These are phyloP conservation scores for Lemur catta DNA, from an alignment of 2,797 vertebrate species.

Conservation along the genomic window DNA sequence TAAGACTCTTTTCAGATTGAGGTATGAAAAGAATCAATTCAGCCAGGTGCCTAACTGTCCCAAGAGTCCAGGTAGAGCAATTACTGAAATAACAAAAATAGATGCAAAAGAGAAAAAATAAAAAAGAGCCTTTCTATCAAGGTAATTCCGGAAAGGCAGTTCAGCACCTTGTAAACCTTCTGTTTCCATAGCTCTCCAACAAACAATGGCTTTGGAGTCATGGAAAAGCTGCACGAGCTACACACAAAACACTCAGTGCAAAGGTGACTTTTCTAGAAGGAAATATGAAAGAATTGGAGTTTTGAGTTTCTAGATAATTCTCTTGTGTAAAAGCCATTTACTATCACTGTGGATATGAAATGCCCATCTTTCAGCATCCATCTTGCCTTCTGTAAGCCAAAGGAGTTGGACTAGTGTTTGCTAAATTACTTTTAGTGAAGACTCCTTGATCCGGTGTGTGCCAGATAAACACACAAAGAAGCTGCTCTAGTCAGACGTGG, in stretches of 20 bases:
- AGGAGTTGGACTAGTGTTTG: not conserved
- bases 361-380: not conserved
- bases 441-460: not conserved
- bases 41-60: slow-evolving; percentile 32
- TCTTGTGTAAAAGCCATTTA: not conserved
- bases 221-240: not conserved
- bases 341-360: slow-evolving; percentile 13
- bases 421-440: not conserved
- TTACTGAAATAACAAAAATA: slow-evolving; percentile 62
- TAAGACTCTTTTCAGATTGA: slow-evolving; percentile 57
- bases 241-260: not conserved
- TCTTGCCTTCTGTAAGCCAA: not conserved
- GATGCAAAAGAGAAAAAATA: slow-evolving; percentile 28
- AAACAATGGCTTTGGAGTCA: slow-evolving; percentile 45
- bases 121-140: slow-evolving; percentile 28
- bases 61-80: slow-evolving; percentile 47
- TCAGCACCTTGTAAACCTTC: slow-evolving; percentile 50
- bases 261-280: slow-evolving; percentile 62
- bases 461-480: not conserved
- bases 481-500: not conserved
- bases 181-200: slow-evolving; percentile 44
- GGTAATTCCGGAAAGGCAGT: slow-evolving; percentile 34
- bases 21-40: slow-evolving; percentile 60
- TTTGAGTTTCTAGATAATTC: slow-evolving; percentile 50
- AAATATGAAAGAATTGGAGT: not conserved